Conservation (phyloP, 1,140 invertebrate genomes). For the Eriosoma lanigerum region DNA sequence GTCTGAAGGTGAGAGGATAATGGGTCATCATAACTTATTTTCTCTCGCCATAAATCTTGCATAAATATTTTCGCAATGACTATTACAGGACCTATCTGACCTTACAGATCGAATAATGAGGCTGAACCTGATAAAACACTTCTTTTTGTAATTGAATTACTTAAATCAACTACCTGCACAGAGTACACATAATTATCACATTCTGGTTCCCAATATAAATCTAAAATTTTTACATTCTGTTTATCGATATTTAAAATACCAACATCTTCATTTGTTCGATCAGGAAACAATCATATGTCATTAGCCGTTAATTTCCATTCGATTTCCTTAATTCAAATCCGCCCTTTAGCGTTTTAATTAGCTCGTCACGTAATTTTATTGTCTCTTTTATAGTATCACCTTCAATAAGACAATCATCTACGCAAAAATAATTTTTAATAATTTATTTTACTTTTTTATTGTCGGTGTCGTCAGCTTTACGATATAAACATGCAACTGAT, state of each 20-base stretch:
- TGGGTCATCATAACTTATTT: slow-evolving; percentile 50
- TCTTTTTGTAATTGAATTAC: no score
- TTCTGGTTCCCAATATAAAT: neutral
- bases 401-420: no score
- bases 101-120: no score
- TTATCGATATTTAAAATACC: no score
- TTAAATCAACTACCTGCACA: no score
- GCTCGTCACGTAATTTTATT: neutral
- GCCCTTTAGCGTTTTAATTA: neutral
- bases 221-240: neutral
- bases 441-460: slow-evolving; percentile 54
- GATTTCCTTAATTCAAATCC: slow-evolving; percentile 47
- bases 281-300: no score
- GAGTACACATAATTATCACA: neutral
- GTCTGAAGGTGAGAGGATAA: neutral
- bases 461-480: slow-evolving; percentile 55
- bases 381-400: neutral
- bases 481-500: slow-evolving; percentile 56
- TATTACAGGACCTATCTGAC: no score
- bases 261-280: no score
- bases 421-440: slow-evolving; percentile 59
- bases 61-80: no score
- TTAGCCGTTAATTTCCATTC: no score
- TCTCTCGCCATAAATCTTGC: slow-evolving; percentile 42
- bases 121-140: no score